Percentiles rank a stretch among this genome's conserved stretches.
Conservation (phyloP, 2,113 vertebrate genomes). For the Apodemus speciosus region DNA sequence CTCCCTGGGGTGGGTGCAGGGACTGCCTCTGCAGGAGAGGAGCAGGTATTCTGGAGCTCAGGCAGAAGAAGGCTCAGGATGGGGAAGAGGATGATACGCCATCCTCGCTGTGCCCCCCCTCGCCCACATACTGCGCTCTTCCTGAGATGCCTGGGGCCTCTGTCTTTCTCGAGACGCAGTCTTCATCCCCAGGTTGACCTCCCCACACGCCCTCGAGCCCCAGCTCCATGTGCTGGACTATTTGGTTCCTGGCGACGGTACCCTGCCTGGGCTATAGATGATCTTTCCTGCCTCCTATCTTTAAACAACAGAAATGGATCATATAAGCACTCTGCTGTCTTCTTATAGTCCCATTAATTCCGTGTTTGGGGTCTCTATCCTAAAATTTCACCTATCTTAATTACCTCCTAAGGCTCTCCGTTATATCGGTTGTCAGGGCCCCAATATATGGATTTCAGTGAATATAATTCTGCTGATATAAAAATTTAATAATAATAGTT, state of each 20-base stretch:
- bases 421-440: too few species aligned
- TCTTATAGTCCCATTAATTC: background rate
- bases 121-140: background rate
- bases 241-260: fast-evolving
- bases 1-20: background rate
- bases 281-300: background rate
- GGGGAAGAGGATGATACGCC: background rate
- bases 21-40: background rate
- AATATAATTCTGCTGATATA: too few species aligned
- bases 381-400: background rate
- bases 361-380: too few species aligned
- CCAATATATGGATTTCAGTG: too few species aligned
- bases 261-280: too few species aligned
- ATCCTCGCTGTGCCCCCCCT: fast-evolving
- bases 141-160: background rate
- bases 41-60: background rate
- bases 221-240: background rate
- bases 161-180: background rate
- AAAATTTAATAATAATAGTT: background rate
- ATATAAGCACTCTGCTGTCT: background rate
- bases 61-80: background rate
- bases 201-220: too few species aligned
- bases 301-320: background rate
- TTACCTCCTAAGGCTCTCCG: background rate
- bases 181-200: background rate